Conservation (phyloP, 2,888 invertebrate genomes). For the Tyria jacobaeae region DNA sequence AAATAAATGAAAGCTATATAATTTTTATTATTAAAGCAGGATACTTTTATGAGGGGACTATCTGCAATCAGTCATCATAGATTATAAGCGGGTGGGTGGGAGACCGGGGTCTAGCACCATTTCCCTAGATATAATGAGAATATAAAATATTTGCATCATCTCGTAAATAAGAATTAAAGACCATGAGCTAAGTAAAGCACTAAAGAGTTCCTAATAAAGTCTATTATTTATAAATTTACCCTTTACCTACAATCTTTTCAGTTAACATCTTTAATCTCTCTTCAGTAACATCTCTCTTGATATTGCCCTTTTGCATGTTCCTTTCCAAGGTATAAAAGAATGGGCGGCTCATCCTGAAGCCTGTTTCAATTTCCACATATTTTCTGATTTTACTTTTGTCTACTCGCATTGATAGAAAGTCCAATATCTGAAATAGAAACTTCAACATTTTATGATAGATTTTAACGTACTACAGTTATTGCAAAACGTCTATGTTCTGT, state of each 20-base stretch:
- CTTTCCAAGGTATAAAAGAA: conserved; percentile 58
- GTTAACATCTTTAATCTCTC: conserved; percentile 53
- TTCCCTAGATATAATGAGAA: no score
- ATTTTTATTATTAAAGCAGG: no score
- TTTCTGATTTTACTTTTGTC: conserved; percentile 56
- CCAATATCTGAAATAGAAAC: conserved; percentile 55
- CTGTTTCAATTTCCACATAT: conserved; percentile 60
- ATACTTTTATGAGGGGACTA: no score
- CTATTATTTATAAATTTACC: not conserved
- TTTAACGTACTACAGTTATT: no score
- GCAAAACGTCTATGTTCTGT: no score
- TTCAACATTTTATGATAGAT: no score
- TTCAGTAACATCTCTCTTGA: conserved; percentile 51
- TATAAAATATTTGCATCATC: no score
- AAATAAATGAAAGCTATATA: not conserved
- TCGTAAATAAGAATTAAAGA: no score
- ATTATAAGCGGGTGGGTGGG: no score
- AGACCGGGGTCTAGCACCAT: no score
- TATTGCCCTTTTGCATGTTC: conserved; percentile 56
- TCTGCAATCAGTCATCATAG: no score
- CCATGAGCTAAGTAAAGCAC: no score
- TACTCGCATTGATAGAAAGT: conserved; percentile 58
- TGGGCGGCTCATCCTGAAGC: conserved; percentile 54
- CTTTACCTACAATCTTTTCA: conserved; percentile 58
- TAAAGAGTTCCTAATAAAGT: not conserved